phyloP scores from a whole-genome alignment of 2,113 vertebrate genomes.

The Myotis lucifugus region DNA sequence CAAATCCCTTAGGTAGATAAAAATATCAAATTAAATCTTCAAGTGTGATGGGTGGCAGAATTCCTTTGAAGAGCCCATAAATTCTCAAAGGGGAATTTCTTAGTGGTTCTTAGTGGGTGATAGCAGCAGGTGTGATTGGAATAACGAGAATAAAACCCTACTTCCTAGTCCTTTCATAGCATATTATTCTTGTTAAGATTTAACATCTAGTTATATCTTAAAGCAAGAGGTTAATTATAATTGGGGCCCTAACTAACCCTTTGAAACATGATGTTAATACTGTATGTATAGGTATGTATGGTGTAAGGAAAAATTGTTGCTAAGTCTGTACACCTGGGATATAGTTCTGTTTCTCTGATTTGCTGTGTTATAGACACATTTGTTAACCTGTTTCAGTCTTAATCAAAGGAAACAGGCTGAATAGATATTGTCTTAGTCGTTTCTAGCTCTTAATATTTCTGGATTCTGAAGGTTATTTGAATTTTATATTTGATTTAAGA shows the following conservation, averaged over 20 bases:
- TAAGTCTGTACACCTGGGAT: neutral
- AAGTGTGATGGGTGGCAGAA: neutral
- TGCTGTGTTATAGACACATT: neutral
- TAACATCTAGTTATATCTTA: neutral
- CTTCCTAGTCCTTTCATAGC: neutral
- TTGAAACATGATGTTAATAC: neutral
- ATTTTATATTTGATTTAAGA: slow-evolving; percentile 46
- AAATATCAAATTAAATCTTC: neutral
- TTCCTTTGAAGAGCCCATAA: neutral
- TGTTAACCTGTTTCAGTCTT: neutral
- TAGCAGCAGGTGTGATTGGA: neutral
- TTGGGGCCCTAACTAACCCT: neutral
- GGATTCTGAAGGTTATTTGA: slow-evolving; percentile 20
- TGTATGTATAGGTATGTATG: accelerated
- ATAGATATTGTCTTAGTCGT: neutral
- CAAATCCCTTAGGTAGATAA: neutral
- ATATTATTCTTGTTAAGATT: neutral
- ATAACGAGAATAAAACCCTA: neutral
- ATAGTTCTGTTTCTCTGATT: neutral
- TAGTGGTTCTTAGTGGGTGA: neutral
- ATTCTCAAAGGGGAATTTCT: neutral
- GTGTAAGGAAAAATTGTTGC: neutral
- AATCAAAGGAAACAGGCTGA: neutral
- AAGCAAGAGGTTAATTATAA: neutral
- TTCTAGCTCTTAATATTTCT: neutral